These are phyloP conservation scores for Campopleginae sp. DNA, from an alignment of 2,888 invertebrate species.

Conservation along the genomic window DNA sequence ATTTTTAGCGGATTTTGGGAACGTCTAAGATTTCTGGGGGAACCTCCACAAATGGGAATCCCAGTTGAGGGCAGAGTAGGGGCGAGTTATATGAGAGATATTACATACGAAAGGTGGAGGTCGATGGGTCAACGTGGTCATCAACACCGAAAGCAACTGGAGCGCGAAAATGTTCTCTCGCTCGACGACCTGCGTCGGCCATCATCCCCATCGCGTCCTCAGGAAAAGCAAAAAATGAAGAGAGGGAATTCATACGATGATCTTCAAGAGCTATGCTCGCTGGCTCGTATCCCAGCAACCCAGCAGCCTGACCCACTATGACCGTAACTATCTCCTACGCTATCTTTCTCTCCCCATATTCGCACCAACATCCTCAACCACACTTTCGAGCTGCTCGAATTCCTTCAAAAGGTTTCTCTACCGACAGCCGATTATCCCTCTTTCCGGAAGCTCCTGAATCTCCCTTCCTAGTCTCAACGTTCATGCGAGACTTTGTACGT, in stretches of 20 bases:
- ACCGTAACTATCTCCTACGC: slow-evolving; percentile 4
- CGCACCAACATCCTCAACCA: background rate
- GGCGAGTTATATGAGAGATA: slow-evolving; percentile 2
- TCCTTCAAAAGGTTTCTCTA: slow-evolving; percentile 5
- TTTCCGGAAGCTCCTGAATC: slow-evolving; percentile 40
- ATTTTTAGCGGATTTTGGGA: background rate
- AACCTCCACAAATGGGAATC: background rate
- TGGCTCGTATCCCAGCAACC: slow-evolving; percentile 44
- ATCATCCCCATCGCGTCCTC: slow-evolving; percentile 4
- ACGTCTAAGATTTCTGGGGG: slow-evolving; percentile 3
- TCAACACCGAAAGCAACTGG: slow-evolving; percentile 70
- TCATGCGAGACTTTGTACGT: background rate
- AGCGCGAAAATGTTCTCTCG: slow-evolving; percentile 67
- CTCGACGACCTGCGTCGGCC: slow-evolving; percentile 58
- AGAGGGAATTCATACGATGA: slow-evolving; percentile 15
- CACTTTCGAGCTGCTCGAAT: slow-evolving; percentile 22
- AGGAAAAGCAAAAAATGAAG: slow-evolving; percentile 22
- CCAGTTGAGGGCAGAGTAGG: background rate
- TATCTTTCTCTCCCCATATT: background rate
- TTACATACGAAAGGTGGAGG: slow-evolving; percentile 31
- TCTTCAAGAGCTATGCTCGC: slow-evolving; percentile 46
- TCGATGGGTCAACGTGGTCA: slow-evolving; percentile 68
- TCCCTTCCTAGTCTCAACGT: no score
- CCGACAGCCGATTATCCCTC: slow-evolving; percentile 44
- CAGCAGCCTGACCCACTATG: slow-evolving; percentile 54